These are phyloP conservation scores for Hydrolagus colliei DNA, from an alignment of 2,797 vertebrate genomes.

Conservation along the genomic window DNA sequence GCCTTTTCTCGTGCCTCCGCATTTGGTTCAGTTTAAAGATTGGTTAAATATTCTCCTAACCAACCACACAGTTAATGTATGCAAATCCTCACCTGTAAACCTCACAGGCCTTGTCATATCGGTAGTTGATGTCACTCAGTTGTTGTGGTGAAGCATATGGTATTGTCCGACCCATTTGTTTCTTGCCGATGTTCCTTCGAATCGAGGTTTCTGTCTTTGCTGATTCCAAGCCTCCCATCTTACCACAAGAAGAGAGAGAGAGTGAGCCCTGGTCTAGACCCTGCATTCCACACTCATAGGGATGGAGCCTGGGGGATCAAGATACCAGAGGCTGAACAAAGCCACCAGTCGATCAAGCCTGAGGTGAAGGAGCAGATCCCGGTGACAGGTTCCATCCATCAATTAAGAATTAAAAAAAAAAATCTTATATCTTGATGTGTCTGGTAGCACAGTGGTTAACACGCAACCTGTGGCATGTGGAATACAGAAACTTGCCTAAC, in stretches of 20 bases:
- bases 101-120: slow-evolving; percentile 64
- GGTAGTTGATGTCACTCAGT: slow-evolving; percentile 46
- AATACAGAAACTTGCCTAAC: too few relatives aligned
- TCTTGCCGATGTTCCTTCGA: slow-evolving; percentile 38
- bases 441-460: too few relatives aligned
- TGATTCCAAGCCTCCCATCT: slow-evolving; percentile 79
- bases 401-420: too few relatives aligned
- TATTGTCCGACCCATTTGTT: slow-evolving; percentile 38
- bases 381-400: too few relatives aligned
- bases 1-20: too few relatives aligned
- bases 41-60: not conserved
- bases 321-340: too few relatives aligned
- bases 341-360: too few relatives aligned
- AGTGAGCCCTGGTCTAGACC: not conserved
- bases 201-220: slow-evolving; percentile 75
- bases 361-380: too few relatives aligned
- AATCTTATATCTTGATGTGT: too few relatives aligned
- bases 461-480: too few relatives aligned
- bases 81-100: slow-evolving; percentile 72
- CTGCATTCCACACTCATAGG: too few relatives aligned
- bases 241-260: slow-evolving; percentile 31
- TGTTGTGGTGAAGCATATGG: slow-evolving; percentile 65
- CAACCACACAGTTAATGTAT: not conserved
- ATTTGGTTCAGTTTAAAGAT: not conserved
- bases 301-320: too few relatives aligned